Evolutionary conservation across 2,797 vertebrate species (phyloP), one percentile per base, ranked within the genome.

Genomic region (Cryptoblepharus egeriae): DNA sequence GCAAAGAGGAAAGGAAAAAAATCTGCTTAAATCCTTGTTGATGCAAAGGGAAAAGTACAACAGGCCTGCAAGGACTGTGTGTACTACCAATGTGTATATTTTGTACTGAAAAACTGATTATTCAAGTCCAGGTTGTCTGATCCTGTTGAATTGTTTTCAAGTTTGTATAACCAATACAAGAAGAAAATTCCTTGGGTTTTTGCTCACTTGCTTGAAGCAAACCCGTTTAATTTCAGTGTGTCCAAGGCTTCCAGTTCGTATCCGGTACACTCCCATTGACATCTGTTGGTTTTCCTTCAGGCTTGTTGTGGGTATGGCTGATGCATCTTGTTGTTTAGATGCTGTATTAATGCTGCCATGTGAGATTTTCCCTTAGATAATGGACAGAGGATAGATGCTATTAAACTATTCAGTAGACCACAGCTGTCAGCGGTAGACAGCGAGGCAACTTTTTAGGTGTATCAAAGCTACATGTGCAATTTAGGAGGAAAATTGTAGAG

Each of bases 101-200:
- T 79, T 32, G 35, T 71, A 52, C 58, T 58, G 26, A 55, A n/a
- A 63, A 71, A 26, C 57, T 65, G 68, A 67, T 78, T 72, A 65
- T 77, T 77, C 37, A 45, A 22, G 30, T 65, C 58, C 20, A 73
- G 60, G 57, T 83, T 76, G 71, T 58, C 58, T 57, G 76, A 70
- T 73, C 63, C 63, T 73, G 35, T 49, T 24, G 61, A 69, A 45
- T 65, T 72, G 35, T 15, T 65, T 45, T 28, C 75, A 73, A 64
- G n/a, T 78, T 60, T 83, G 24, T 72, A 13, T 73, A 20, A 73
- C n/a, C 24, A 30, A n/a, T 20, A 52, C 49, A 16, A 32, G 28
- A n/a, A 57, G 45, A 83, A 3, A 67, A 22, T 10, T 45, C 6
- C 7, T 45, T 22, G 28, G n/a, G 60, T n/a, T 1, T 45, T 10